phyloP scores from a whole-genome alignment of 1,140 invertebrate genomes.

The Saccostrea glomerata region DNA sequence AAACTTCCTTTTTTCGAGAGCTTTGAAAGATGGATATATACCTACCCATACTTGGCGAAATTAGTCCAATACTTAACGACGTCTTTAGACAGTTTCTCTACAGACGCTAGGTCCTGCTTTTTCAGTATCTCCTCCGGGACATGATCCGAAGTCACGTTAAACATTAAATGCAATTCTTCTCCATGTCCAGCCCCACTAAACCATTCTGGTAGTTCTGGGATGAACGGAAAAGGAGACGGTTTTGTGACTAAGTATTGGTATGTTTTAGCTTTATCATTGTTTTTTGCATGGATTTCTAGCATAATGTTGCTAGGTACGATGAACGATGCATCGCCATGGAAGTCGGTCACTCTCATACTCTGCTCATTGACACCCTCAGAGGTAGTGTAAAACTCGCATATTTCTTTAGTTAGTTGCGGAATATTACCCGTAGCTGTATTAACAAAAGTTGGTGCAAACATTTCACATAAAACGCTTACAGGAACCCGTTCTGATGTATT shows the following conservation, averaged over 20 bases:
- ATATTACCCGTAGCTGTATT: conserved; percentile 47
- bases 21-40: neutral
- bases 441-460: conserved; percentile 48
- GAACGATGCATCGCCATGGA: conserved; percentile 61
- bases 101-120: neutral
- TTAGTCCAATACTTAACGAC: conserved; percentile 44
- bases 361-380: conserved; percentile 44
- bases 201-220: conserved; percentile 26
- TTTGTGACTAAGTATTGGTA: conserved; percentile 41
- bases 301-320: conserved; percentile 48
- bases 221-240: neutral
- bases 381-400: conserved; percentile 52
- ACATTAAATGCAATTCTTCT: neutral
- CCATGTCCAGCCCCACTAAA: conserved; percentile 18
- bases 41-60: conserved; percentile 25
- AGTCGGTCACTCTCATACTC: conserved; percentile 47
- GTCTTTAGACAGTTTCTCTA: neutral
- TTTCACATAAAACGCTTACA: conserved; percentile 50
- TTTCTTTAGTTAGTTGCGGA: conserved; percentile 21
- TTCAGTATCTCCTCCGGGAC: neutral
- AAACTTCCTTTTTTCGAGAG: too few relatives aligned
- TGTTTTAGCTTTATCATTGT: neutral
- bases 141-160: neutral
- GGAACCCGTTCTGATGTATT: conserved; percentile 51
- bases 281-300: conserved; percentile 42